Conservation (phyloP, 2,888 invertebrate species). For the Mythimna loreyi region DNA sequence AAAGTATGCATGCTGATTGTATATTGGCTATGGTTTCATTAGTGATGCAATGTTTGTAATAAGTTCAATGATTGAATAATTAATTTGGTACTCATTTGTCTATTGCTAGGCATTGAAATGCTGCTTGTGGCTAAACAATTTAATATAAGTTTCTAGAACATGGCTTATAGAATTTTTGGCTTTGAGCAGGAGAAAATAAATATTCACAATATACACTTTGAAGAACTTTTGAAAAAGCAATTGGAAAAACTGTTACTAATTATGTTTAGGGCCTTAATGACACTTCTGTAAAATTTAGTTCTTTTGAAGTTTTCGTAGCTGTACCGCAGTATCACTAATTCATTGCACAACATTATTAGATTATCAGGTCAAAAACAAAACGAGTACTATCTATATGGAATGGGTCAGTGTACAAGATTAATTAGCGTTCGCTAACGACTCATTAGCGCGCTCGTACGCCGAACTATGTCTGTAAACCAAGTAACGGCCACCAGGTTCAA, state of each 20-base stretch:
- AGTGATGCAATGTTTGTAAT: slow-evolving; percentile 13
- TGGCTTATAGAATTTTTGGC: not conserved
- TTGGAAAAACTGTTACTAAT: slow-evolving; percentile 1
- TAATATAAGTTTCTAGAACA: not conserved
- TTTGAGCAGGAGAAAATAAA: too few relatives aligned
- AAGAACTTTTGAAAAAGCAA: not conserved
- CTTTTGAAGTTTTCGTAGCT: not conserved
- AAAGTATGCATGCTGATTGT: slow-evolving; percentile 3
- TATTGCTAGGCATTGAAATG: not conserved
- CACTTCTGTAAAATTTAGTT: too few relatives aligned
- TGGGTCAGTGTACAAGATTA: slow-evolving; percentile 64
- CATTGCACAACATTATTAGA: slow-evolving; percentile 3
- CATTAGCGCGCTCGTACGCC: slow-evolving; percentile 68
- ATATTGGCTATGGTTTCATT: slow-evolving; percentile 21
- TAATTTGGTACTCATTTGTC: not conserved
- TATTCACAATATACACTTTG: not conserved
- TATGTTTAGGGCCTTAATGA: not conserved
- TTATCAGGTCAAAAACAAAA: slow-evolving; percentile 40
- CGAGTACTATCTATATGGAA: slow-evolving; percentile 43
- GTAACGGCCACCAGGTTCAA: slow-evolving; percentile 75
- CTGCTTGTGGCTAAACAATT: not conserved
- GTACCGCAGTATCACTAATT: not conserved
- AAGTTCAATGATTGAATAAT: slow-evolving; percentile 2
- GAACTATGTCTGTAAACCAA: slow-evolving; percentile 54
- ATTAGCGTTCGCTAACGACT: slow-evolving; percentile 72